Evolutionary conservation across 2,888 invertebrate species (phyloP), one percentile per base, ranked within the genome.

Genomic region (Idaea aversata): DNA sequence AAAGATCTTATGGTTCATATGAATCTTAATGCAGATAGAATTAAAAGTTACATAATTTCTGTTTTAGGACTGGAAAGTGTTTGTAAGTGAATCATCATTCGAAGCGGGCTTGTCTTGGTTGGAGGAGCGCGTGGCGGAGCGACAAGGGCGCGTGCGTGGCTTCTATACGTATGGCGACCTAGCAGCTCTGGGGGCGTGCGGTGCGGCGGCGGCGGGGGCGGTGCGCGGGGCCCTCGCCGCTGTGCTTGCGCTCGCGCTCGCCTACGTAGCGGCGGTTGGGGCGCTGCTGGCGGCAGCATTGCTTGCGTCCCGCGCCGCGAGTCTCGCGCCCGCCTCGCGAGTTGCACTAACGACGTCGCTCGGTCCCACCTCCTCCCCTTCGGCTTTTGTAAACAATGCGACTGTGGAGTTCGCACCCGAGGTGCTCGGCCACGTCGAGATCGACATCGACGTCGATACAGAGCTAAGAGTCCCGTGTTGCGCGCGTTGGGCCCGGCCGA

Each of bases 101-200:
- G 96, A 97, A 90, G 87, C 93, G 61, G 95, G 96, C 71, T 87
- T 98, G 64, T 83, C 89, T 63, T 93, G 94, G 85, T 88, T 97
- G 67, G 97, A 98, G 88, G 93, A 92, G 68, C 93, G 94, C 65
- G 90, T 98, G 74, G 98, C 98, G 5, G 91, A 95, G 73, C 94
- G 94, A 76, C 96, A 97, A 90, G 96, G 96, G 15, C 86, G 86
- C 47, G 89, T 93, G 71, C 94, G 97, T 34, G 97, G 97, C 0
- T 97, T 96, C 95, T 96, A 96, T 80, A 97, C 97, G 0, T 98
- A 98, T 82, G 94, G 95, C 0, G 98, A 98, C 91, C 88, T 98
- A 64, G 88, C 94, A 73, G 94, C 94, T 68, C 79, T 95, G 34
- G 81, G 94, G 65, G 85, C 86, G 36, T 79, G 93, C 65, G 93